A percentile compares a stretch with the other conserved stretches of the same genome.
Conservation (phyloP, 2,888 invertebrate species). For the Asteroscopus sphinx region DNA sequence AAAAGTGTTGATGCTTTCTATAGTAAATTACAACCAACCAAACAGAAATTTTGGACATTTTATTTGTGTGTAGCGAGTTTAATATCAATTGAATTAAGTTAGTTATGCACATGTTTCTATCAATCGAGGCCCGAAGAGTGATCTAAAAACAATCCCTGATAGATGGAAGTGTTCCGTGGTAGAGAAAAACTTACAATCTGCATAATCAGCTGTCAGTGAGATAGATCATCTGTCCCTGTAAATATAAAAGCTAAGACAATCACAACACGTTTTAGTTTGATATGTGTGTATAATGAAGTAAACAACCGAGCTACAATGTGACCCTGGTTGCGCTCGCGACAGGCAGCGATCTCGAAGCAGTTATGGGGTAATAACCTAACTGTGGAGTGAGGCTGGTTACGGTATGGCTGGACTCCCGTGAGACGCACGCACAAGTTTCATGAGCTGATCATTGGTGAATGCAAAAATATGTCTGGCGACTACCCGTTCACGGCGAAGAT, state of each 20-base stretch:
- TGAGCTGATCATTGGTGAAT: conserved; percentile 69
- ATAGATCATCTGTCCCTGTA: conserved; percentile 90
- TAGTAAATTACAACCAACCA: conserved; percentile 89
- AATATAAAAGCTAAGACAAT: conserved; percentile 88
- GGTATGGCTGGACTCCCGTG: conserved; percentile 84
- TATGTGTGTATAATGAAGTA: conserved; percentile 81
- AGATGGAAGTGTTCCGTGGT: conserved; percentile 86
- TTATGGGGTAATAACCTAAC: conserved; percentile 90
- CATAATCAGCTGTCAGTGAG: conserved; percentile 90
- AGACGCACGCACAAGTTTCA: conserved; percentile 71
- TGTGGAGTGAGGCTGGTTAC: conserved; percentile 78
- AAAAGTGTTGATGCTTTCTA: conserved; percentile 90
- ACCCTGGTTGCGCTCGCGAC: conserved; percentile 72
- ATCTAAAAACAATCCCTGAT: conserved; percentile 77
- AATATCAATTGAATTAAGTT: conserved; percentile 83
- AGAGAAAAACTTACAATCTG: conserved; percentile 89
- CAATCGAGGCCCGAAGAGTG: conserved; percentile 69
- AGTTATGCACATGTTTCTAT: conserved; percentile 72
- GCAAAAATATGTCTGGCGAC: conserved; percentile 84
- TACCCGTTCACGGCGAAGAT: conserved; percentile 80
- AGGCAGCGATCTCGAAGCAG: conserved; percentile 73
- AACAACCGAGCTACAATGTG: conserved; percentile 80
- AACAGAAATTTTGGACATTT: conserved; percentile 86
- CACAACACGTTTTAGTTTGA: conserved; percentile 81
- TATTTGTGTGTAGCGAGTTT: conserved; percentile 80